Evolutionary conservation across 1,140 invertebrate species (phyloP), one percentile per base, ranked within the genome.

Genomic region (Zaprionus kolodkinae): DNA sequence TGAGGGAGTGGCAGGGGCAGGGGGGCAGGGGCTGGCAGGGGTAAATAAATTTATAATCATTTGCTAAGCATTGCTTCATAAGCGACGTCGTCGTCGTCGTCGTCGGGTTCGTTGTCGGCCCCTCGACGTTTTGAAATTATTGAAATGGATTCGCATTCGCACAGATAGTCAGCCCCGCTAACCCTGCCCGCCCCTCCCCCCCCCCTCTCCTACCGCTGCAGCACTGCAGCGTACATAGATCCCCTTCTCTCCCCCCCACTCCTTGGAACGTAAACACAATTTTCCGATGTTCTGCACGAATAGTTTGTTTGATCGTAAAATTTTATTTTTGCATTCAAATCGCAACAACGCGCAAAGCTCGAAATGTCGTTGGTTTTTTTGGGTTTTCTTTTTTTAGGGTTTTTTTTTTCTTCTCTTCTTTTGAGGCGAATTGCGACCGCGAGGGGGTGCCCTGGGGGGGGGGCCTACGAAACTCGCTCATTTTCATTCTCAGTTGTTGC

Each of bases 221-320:
- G 3, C 27, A 35, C 43, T 52, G 62, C 17, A 64, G 65, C 27
- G 57, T 3, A 6, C 30, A 48, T 43, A 38, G 6, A 43, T 3
- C 38, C 17, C 36, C 17, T 50, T 3, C 17, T 5, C 45, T 10
- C 56, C 80, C 63, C 68, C 75, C 78, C 82, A 82, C 75, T 67
- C 75, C 27, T 1, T 30, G 27, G 65, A 83, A 83, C 71, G 80
- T 84, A 87, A 87, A 87, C 77, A 88, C 80, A 87, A 87, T 87
- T 87, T 87, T 76, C 84, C 84, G 78, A 87, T 87, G 84, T 87
- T 87, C 84, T 87, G 84, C 84, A 87, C 84, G 84, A 87, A 87
- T 84, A 89, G 84, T 87, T 87, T 87, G 84, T 87, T 87, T 87
- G 84, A 88, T 87, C 84, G 78, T 87, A 87, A 87, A 87, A 87